These are phyloP conservation scores for Xyrichtys novacula DNA, from an alignment of 2,797 vertebrate species.

Conservation along the genomic window DNA sequence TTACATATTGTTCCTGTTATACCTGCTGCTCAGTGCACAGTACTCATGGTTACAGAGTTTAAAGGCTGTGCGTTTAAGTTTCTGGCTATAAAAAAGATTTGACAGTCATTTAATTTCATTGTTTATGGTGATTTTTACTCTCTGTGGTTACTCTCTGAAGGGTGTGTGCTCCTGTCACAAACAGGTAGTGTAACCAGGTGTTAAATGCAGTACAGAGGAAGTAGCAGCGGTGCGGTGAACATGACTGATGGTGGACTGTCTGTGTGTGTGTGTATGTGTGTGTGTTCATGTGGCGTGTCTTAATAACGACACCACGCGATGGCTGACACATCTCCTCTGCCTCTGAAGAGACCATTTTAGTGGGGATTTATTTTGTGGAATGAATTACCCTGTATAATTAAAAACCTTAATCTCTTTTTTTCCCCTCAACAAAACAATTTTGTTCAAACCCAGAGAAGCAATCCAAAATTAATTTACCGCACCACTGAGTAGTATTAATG, in stretches of 20 bases:
- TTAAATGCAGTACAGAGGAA: slow-evolving; percentile 44
- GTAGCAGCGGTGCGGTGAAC: slow-evolving; percentile 31
- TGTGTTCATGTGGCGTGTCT: slow-evolving; percentile 54
- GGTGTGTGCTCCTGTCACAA: slow-evolving; percentile 33
- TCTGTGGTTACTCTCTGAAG: neutral
- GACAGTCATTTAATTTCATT: slow-evolving; percentile 33
- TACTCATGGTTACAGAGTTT: too few relatives aligned
- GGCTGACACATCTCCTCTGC: slow-evolving; percentile 68
- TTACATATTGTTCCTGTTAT: too few relatives aligned
- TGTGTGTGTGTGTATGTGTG: slow-evolving; percentile 21
- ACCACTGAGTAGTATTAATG: slow-evolving; percentile 86
- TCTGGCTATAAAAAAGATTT: slow-evolving; percentile 9
- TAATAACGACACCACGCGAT: slow-evolving; percentile 69
- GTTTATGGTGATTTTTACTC: slow-evolving; percentile 15
- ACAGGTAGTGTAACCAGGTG: slow-evolving; percentile 48
- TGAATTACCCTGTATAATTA: slow-evolving; percentile 86
- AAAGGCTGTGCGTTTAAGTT: neutral
- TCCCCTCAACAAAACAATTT: slow-evolving; percentile 86
- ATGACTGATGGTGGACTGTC: slow-evolving; percentile 50
- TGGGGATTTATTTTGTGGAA: slow-evolving; percentile 83
- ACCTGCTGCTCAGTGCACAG: too few relatives aligned
- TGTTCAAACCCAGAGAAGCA: slow-evolving; percentile 84
- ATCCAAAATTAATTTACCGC: slow-evolving; percentile 88
- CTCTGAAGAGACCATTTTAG: slow-evolving; percentile 73
- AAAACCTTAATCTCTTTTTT: slow-evolving; percentile 84